Percentiles rank a stretch among this genome's conserved stretches.
Evolutionary conservation across 2,113 vertebrate species (phyloP).

Genomic region (Periophthalmus modestus): DNA sequence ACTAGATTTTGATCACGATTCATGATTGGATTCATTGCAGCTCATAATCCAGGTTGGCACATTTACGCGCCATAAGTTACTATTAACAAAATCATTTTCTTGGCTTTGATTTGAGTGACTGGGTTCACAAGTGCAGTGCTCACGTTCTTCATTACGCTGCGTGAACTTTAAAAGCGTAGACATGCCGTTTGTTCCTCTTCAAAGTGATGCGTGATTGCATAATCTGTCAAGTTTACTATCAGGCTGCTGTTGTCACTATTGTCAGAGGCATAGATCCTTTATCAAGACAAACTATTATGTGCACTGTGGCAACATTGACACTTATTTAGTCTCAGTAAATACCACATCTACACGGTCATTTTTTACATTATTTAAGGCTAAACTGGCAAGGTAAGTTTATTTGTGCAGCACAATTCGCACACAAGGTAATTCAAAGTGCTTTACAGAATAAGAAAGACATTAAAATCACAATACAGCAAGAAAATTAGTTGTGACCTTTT

Average conservation of each 20-base stretch:
- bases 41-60: neutral
- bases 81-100: neutral
- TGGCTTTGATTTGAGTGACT: neutral
- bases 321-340: neutral
- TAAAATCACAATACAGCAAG: too few species aligned
- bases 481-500: too few species aligned
- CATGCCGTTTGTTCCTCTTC: neutral
- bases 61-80: neutral
- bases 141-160: neutral
- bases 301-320: neutral
- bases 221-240: conserved; percentile 1
- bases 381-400: too few species aligned
- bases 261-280: neutral
- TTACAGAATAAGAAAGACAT: too few species aligned
- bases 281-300: neutral
- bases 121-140: neutral
- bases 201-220: neutral
- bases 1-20: too few species aligned
- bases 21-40: neutral
- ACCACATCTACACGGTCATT: neutral
- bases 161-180: neutral
- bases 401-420: too few species aligned
- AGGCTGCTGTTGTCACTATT: neutral
- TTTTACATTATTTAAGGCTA: neutral
- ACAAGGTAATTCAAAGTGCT: too few species aligned